These are phyloP conservation scores for Caenorhabditis sulstoni DNA, from an alignment of 2,888 invertebrate genomes.

Conservation along the genomic window DNA sequence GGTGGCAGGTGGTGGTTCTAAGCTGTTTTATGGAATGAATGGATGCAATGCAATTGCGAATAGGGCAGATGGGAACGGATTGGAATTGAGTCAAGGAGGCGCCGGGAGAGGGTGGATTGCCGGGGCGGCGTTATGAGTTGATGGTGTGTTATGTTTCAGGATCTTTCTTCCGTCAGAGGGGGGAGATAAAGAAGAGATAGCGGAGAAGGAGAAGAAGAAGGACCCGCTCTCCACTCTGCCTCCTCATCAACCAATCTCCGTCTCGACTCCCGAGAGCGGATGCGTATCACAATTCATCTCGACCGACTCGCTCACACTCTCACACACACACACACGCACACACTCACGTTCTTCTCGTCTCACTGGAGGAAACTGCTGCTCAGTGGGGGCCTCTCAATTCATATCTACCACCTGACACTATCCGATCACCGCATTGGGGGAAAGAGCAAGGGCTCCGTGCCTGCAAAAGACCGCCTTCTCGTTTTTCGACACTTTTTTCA, in stretches of 20 bases:
- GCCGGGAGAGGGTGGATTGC: constrained; percentile 11
- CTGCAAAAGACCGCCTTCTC: too few species aligned
- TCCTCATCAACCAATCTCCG: constrained; percentile 54
- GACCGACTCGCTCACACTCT: not conserved
- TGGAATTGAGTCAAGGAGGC: constrained; percentile 11
- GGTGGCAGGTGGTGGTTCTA: constrained; percentile 18
- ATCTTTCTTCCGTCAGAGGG: constrained; percentile 21
- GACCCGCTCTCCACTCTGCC: constrained; percentile 4
- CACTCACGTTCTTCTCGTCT: constrained; percentile 42
- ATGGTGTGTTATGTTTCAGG: constrained; percentile 47
- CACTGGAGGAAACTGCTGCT: too few species aligned
- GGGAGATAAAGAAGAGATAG: constrained; percentile 52
- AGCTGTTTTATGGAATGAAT: too few species aligned
- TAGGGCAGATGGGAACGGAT: not conserved
- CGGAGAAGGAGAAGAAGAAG: constrained; percentile 18
- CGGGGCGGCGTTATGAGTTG: constrained; percentile 26
- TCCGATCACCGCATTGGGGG: constrained; percentile 52
- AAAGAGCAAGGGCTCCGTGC: not conserved
- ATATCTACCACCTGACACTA: constrained; percentile 63
- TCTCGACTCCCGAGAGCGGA: constrained; percentile 21
- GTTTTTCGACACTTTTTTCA: too few species aligned
- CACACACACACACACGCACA: constrained; percentile 23
- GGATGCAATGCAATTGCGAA: too few species aligned
- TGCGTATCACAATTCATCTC: constrained; percentile 42
- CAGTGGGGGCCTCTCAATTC: constrained; percentile 33